phyloP scores from a whole-genome alignment of 2,888 invertebrate species.

The Idaea dimidiata region DNA sequence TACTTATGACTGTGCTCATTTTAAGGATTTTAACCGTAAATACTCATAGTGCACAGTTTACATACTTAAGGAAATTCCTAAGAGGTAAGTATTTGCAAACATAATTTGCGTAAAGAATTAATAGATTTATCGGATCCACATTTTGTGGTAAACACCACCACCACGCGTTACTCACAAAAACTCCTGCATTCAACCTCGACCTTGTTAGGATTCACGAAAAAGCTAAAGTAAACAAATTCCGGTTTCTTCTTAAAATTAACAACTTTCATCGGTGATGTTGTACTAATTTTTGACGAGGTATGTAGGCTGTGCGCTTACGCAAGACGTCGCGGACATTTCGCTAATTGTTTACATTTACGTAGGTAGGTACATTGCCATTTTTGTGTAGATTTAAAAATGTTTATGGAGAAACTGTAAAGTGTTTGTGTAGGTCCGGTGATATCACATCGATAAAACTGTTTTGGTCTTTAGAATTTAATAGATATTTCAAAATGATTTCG shows the following conservation, averaged over 20 bases:
- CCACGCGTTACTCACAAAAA: background rate
- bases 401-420: background rate
- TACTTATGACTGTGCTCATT: too few relatives aligned
- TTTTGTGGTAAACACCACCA: constrained; percentile 7
- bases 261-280: constrained; percentile 61
- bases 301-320: constrained; percentile 23
- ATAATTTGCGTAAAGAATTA: background rate
- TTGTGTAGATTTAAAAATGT: background rate
- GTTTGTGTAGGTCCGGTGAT: background rate
- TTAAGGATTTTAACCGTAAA: too few relatives aligned
- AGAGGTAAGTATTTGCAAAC: background rate
- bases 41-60: too few relatives aligned
- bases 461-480: background rate
- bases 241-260: constrained; percentile 47
- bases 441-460: background rate
- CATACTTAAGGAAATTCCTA: too few relatives aligned
- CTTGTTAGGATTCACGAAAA: constrained; percentile 45
- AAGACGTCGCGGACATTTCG: constrained; percentile 6
- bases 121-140: background rate
- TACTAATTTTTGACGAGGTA: constrained; percentile 45
- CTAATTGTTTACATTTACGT: background rate
- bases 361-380: background rate
- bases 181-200: constrained; percentile 39
- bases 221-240: constrained; percentile 58
- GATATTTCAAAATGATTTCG: background rate